These are phyloP conservation scores for Bradynema listronoti DNA, from an alignment of 1,140 invertebrate species.

Conservation along the genomic window DNA sequence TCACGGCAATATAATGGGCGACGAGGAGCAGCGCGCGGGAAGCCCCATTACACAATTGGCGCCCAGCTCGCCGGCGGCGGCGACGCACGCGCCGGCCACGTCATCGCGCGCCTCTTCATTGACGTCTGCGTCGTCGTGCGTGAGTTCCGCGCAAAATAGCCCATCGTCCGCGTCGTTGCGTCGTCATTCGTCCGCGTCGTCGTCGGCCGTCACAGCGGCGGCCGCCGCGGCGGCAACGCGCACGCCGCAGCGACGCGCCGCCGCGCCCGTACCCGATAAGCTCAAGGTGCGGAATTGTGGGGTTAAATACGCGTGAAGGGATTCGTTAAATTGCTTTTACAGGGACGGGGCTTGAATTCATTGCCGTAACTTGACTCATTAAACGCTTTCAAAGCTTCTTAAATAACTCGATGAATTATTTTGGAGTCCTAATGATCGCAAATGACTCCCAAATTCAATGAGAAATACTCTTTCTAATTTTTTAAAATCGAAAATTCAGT, in stretches of 20 bases:
- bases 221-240: background rate
- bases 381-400: background rate
- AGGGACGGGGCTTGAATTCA: background rate
- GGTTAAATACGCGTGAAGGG: too few species aligned
- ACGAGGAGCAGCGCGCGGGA: too few species aligned
- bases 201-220: background rate
- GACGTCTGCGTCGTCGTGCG: background rate
- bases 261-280: constrained; percentile 15
- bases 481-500: too few species aligned
- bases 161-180: background rate
- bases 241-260: constrained; percentile 19
- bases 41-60: too few species aligned
- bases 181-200: background rate
- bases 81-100: too few species aligned
- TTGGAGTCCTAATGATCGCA: background rate
- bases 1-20: too few species aligned
- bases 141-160: constrained; percentile 3
- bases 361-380: background rate
- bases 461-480: too few species aligned
- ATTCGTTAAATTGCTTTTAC: background rate
- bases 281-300: too few species aligned
- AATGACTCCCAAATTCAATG: background rate
- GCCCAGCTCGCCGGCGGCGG: too few species aligned
- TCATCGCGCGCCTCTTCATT: too few species aligned
- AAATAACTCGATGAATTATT: background rate